phyloP scores from a whole-genome alignment of 1,140 invertebrate species.

The Calephelis virginiensis region DNA sequence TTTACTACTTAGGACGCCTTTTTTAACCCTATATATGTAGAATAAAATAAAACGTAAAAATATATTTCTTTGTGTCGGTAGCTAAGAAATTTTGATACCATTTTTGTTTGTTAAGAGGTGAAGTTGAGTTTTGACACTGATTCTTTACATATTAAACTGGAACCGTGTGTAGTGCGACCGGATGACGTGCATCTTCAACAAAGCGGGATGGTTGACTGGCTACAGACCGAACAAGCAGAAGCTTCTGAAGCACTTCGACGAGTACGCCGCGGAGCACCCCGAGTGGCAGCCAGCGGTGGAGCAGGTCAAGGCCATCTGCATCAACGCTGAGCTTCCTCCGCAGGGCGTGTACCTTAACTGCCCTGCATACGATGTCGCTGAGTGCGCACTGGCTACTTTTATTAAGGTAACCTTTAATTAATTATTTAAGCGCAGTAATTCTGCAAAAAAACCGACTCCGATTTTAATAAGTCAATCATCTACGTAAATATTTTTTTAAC shows the following conservation, averaged over 20 bases:
- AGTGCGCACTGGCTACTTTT: conserved; percentile 44
- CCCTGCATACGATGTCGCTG: conserved; percentile 49
- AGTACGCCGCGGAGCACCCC: conserved; percentile 40
- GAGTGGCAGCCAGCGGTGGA: conserved; percentile 44
- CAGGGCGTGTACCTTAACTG: conserved; percentile 50
- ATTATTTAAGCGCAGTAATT: too few relatives aligned
- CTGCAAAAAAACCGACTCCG: too few relatives aligned
- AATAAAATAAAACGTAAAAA: too few relatives aligned
- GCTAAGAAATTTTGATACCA: not conserved
- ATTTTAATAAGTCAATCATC: too few relatives aligned
- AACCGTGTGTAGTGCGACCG: conserved; percentile 46
- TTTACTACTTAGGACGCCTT: too few relatives aligned
- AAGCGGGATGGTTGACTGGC: conserved; percentile 44
- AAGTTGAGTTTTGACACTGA: not conserved
- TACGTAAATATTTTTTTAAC: too few relatives aligned
- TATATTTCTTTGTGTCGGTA: too few relatives aligned
- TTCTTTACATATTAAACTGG: not conserved
- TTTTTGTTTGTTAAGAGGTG: not conserved
- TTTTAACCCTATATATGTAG: too few relatives aligned
- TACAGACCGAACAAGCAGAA: conserved; percentile 42
- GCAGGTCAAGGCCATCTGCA: conserved; percentile 39
- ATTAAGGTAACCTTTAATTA: conserved; percentile 38
- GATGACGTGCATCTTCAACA: conserved; percentile 46
- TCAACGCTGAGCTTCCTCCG: conserved; percentile 33
- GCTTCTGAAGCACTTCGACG: conserved; percentile 38